These are phyloP conservation scores for Platypus cylindrus DNA, from an alignment of 2,888 invertebrate species.

Conservation along the genomic window DNA sequence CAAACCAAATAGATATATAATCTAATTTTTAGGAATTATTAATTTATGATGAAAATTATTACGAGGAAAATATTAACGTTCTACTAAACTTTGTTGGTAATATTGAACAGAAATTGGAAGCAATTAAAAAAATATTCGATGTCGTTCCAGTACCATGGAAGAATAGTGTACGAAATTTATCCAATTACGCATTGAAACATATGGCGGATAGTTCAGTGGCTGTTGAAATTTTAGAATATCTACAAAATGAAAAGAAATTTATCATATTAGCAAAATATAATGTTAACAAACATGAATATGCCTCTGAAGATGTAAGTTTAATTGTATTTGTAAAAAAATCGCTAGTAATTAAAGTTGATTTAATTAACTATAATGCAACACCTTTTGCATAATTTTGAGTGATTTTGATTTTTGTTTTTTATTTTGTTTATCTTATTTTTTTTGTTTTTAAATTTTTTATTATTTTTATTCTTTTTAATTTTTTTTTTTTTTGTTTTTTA, in stretches of 20 bases:
- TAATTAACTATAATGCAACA: not conserved
- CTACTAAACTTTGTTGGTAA: slow-evolving; percentile 24
- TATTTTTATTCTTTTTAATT: too few relatives aligned
- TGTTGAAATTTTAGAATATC: slow-evolving; percentile 28
- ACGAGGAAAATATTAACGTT: slow-evolving; percentile 21
- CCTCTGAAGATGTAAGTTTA: slow-evolving; percentile 24
- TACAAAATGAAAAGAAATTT: slow-evolving; percentile 33
- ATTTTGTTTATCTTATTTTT: not conserved
- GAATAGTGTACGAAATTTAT: slow-evolving; percentile 22
- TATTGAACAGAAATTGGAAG: slow-evolving; percentile 21
- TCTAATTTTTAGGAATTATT: slow-evolving; percentile 20
- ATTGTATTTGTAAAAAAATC: not conserved
- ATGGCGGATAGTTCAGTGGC: slow-evolving; percentile 27
- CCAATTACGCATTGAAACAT: slow-evolving; percentile 19
- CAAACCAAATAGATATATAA: not conserved
- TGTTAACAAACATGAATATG: slow-evolving; percentile 22
- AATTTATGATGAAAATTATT: slow-evolving; percentile 23
- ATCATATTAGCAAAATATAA: slow-evolving; percentile 35
- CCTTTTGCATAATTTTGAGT: not conserved
- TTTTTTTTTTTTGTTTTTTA: too few relatives aligned
- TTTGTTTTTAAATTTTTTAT: too few relatives aligned
- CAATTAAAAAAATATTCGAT: slow-evolving; percentile 22
- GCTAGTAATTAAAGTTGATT: too few relatives aligned
- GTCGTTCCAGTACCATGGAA: slow-evolving; percentile 27
- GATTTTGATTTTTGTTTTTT: not conserved